Conservation (phyloP, 1,140 invertebrate genomes). For the Drosophila takahashii region DNA sequence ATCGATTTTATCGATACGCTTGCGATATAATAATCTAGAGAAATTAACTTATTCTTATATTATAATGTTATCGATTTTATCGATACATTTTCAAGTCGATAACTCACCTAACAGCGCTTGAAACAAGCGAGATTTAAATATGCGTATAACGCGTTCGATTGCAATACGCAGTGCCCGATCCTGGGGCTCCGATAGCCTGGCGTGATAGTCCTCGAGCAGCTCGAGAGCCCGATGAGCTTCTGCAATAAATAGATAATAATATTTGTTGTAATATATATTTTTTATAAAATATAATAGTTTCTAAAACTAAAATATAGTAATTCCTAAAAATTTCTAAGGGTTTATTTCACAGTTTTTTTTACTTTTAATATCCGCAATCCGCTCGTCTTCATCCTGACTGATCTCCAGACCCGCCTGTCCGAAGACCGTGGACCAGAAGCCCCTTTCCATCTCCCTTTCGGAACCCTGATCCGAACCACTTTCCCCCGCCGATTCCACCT, state of each 20-base stretch:
- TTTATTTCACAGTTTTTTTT: not conserved
- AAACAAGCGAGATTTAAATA: constrained; percentile 98
- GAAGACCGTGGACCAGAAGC: constrained; percentile 63
- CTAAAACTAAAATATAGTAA: too few species aligned
- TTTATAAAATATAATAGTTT: too few species aligned
- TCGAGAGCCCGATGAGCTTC: constrained; percentile 98
- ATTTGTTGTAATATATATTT: not conserved
- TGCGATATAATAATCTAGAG: too few species aligned
- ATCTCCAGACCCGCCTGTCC: constrained; percentile 47
- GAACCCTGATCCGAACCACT: constrained; percentile 31
- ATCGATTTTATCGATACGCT: too few species aligned
- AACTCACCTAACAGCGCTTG: constrained; percentile 97
- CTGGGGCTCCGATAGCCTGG: constrained; percentile 94
- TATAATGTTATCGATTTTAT: not conserved
- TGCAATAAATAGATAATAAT: constrained; percentile 85
- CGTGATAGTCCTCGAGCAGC: constrained; percentile 98
- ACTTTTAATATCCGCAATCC: constrained; percentile 54
- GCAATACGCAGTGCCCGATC: constrained; percentile 97
- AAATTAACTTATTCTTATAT: too few species aligned
- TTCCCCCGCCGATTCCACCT: constrained; percentile 17
- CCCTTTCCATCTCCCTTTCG: constrained; percentile 13
- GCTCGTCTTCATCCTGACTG: constrained; percentile 42
- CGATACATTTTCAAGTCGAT: not conserved
- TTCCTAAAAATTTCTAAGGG: too few species aligned
- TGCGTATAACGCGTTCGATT: constrained; percentile 98